Evolutionary conservation across 37 sponge, comb jelly and placozoan species (phyloP), one percentile per base, ranked within the genome.

Genomic region (Halichondria panicea): DNA sequence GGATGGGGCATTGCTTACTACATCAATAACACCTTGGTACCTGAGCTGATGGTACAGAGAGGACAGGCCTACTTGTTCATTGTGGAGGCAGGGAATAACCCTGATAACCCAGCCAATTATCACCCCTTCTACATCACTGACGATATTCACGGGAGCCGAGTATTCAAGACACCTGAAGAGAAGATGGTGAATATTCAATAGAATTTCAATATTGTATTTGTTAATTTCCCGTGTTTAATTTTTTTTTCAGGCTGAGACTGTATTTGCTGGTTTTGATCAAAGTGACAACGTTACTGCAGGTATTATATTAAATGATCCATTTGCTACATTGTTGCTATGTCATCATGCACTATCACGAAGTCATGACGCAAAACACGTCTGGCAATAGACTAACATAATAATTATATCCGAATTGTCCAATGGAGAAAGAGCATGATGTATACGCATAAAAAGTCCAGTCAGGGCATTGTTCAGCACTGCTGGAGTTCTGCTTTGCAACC

Each of bases 41-140:
- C 92, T 39, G 77, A 81, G 56, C 71, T 87, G 24, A 58, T 50
- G 34, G 84, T 87, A 21, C 55, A 72, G 41, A 64, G 88, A 42
- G 88, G 88, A 46, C 40, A 63, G 45, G 87, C 63, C 30, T 87
- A 87, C 80, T 84, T 77, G 52, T 87, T 92, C 75, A 54, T 67
- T 21, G 72, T 87, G 27, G 44, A 76, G 1, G 92, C 88, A 70
- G 92, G 92, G 21, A 39, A 74, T 46, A 59, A 81, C 60, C 50
- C 77, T 38, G 38, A 24, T 41, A 55, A 67, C 34, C 15, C 21
- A 15, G 36, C 80, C 38, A 60, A 55, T 31, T 83, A 92, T 48
- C 92, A 87, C 75, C 92, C 92, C 30, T 80, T 92, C 44, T 92
- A 92, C 71, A 82, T 92, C 75, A 92, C 88, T 37, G 62, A 82